Base-by-base conservation (phyloP, 2,113 vertebrate genomes). In the Apodemus speciosus region DNA sequence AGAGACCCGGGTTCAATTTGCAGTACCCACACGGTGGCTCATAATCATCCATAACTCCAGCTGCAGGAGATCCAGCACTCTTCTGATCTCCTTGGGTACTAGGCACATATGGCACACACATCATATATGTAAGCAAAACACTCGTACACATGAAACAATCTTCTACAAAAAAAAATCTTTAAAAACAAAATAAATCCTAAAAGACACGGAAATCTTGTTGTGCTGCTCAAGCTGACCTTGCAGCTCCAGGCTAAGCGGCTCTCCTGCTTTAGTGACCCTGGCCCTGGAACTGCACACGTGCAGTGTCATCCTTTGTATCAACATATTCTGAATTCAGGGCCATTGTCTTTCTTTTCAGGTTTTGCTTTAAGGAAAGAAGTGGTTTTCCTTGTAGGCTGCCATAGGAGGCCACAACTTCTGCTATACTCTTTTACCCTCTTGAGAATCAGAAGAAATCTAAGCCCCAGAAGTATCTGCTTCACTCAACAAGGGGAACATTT, bases 381-480 rank as follows among this genome's bases (percentile, higher is more conserved):
- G 40, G 90, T 49, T 38, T 56, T 90, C 53, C 43, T 88, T 79
- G 32, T n/a, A 53, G 15, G 13, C 43, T 2, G 32, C 23, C 16
- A 53, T 0, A n/a, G 85, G 7, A 15, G 27, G 13, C 30, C 58
- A 56, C 60, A 66, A 21, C 30, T 43, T 81, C n/a, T 64, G 16
- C 40, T 23, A 2, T n/a, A 35, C 9, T 38, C 79, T 66, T 85
- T 73, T 49, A 89, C 15, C 85, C 20, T n/a, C 56, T 75, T 80
- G 27, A 75, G 43, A 92, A 75, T 16, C 2, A 23, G 53, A 84
- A 96, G 66, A 81, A 93, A 95, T 25, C 1, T n/a, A 84, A 79
- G 46, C 8, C 85, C 86, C 32, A 81, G 69, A 76, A 94, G 3
- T 30, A 93, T 75, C 3, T 94, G 64, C 11, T 93, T 93, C 56